Base-by-base conservation (phyloP, 2,797 vertebrate genomes). In the Pipistrellus pipistrellus region DNA sequence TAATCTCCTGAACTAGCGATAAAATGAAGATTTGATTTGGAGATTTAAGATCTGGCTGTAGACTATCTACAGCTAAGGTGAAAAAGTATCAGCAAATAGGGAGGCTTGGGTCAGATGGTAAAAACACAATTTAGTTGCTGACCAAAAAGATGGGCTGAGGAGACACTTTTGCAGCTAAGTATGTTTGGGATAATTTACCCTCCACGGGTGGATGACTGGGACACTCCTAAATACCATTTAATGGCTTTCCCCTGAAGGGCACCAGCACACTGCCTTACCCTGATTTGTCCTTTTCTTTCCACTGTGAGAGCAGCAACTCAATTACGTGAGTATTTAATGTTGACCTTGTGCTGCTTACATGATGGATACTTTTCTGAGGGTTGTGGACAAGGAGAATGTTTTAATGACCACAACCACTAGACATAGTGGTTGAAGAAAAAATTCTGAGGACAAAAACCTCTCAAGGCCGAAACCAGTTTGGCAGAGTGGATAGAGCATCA, bases 21-120 rank as follows among this genome's bases (percentile, higher is more conserved):
- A 95, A 96, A 96, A 59, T 81, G 62, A 95, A 97, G 93, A 95
- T 97, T 84, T 97, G 93, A 96, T 97, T 96, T 97, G 95, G 94
- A 96, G 92, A 95, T 97, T 97, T 94, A 84, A 96, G 96, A 93
- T 93, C 91, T 76, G 51, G 82, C 87, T 71, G 66, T 10, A 96
- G 94, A 94, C 90, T 95, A 93, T 96, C 96, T 95, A 59, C 66
- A 86, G 88, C 68, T 44, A 77, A 95, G 85, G 69, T 95, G 90
- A 96, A 85, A 95, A 94, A 96, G 55, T 59, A 59, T 77, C 38
- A 64, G 66, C 55, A 83, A 85, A 73, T 51, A 86, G 85, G 77
- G 95, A 85, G 94, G 21, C 20, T 48, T 87, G 46, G 93, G 95
- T 97, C 96, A 97, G 95, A 95, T 88, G 94, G 73, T 76, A 97